Conservation (phyloP, 2,888 invertebrate species). For the Andricus quercusramuli region DNA sequence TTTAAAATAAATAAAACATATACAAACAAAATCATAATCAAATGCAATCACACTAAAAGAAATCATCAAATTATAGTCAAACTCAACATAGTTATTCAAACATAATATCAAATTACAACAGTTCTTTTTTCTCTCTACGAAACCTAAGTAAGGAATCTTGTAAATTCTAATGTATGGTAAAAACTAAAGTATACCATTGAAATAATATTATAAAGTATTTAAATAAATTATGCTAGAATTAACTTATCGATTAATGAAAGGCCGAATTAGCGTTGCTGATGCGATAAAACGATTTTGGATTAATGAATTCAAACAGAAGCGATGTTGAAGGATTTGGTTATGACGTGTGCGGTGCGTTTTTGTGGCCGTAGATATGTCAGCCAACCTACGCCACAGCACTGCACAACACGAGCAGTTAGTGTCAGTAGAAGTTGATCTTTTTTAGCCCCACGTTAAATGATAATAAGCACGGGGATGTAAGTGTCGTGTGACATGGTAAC, state of each 20-base stretch:
- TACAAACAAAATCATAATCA: neutral
- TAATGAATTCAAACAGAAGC: slow-evolving; percentile 67
- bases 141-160: neutral
- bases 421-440: slow-evolving; percentile 57
- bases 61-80: no score
- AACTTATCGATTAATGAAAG: slow-evolving; percentile 60
- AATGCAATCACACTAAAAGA: neutral
- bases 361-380: slow-evolving; percentile 42
- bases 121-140: neutral
- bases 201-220: slow-evolving; percentile 7
- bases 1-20: neutral
- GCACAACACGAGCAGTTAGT: slow-evolving; percentile 61
- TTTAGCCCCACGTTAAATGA: slow-evolving; percentile 64
- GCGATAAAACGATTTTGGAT: slow-evolving; percentile 71
- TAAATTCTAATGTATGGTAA: neutral
- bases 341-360: slow-evolving; percentile 53
- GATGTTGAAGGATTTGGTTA: slow-evolving; percentile 62
- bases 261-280: slow-evolving; percentile 77
- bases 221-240: neutral
- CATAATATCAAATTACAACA: slow-evolving; percentile 54
- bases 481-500: slow-evolving; percentile 62
- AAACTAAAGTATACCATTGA: neutral
- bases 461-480: slow-evolving; percentile 66
- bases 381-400: slow-evolving; percentile 51
- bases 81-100: slow-evolving; percentile 54